Conservation (phyloP, 1,140 invertebrate genomes). For the Drosophila lini region DNA sequence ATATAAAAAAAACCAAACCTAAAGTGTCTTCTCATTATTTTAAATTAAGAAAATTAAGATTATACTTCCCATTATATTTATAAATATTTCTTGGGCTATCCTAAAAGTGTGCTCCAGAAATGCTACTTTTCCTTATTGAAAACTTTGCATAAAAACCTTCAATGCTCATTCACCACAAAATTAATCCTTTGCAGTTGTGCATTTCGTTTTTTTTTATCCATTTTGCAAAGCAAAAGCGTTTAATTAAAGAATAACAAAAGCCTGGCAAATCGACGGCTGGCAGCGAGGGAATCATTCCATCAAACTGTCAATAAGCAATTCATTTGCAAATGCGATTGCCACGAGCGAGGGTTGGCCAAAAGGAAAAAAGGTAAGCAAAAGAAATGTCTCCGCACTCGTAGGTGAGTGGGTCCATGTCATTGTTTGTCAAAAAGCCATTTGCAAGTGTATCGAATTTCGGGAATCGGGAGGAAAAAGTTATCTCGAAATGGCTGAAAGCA, state of each 20-base stretch:
- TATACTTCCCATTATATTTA: not conserved
- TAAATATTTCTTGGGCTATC: not conserved
- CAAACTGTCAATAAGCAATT: conserved; percentile 83
- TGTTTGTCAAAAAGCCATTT: conserved; percentile 83
- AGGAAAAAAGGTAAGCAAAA: conserved; percentile 31
- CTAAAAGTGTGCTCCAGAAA: conserved; percentile 22
- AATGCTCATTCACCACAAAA: conserved; percentile 12
- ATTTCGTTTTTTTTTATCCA: conserved; percentile 13
- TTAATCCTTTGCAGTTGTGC: conserved; percentile 31
- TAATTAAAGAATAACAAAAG: conserved; percentile 81
- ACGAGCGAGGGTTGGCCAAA: conserved; percentile 26
- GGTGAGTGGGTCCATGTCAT: conserved; percentile 72
- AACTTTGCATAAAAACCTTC: not conserved
- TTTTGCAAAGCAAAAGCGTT: conserved; percentile 24
- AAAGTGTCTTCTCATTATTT: no score
- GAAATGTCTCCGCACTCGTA: conserved; percentile 49
- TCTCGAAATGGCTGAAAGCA: not conserved
- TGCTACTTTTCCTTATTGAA: conserved; percentile 1
- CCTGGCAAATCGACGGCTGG: conserved; percentile 45
- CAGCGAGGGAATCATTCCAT: conserved; percentile 68
- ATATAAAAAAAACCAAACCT: no score
- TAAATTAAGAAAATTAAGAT: not conserved
- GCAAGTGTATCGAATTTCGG: conserved; percentile 71
- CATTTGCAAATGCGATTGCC: conserved; percentile 76
- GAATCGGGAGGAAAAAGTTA: conserved; percentile 40